These are phyloP conservation scores for Notodonta ziczac DNA, from an alignment of 2,888 invertebrate species.

Conservation along the genomic window DNA sequence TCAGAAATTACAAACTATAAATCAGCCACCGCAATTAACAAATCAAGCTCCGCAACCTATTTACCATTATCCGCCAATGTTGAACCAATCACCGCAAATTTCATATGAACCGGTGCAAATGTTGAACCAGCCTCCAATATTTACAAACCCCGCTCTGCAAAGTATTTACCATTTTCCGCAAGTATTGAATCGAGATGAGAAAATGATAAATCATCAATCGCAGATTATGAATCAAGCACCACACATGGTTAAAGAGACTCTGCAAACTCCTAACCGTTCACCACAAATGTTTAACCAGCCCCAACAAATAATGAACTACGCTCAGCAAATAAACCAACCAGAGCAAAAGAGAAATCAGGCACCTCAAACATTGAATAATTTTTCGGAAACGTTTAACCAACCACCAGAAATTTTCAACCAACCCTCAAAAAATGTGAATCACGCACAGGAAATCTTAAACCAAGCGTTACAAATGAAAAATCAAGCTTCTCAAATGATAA, in stretches of 20 bases:
- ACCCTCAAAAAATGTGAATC: not conserved
- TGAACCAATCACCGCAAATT: not conserved
- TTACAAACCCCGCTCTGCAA: not conserved
- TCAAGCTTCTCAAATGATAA: constrained; percentile 2
- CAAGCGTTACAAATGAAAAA: constrained; percentile 2
- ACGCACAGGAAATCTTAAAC: not conserved
- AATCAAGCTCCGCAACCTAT: not conserved
- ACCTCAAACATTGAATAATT: not conserved
- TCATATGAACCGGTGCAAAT: not conserved
- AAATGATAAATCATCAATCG: not conserved
- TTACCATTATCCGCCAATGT: constrained; percentile 1
- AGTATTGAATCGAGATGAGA: not conserved
- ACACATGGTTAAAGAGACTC: not conserved
- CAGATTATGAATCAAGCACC: not conserved
- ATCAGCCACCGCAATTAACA: not conserved
- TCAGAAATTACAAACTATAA: not conserved
- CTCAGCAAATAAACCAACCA: not conserved
- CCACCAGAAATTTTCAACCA: constrained; percentile 1
- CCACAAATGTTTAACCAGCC: not conserved
- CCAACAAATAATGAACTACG: not conserved
- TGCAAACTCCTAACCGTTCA: not conserved
- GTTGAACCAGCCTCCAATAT: not conserved
- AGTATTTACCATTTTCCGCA: not conserved
- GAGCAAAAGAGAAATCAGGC: not conserved
- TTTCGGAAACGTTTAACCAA: not conserved